Evolutionary conservation across 2,797 vertebrate species (phyloP).

Genomic region (Benthosema pterotum): DNA sequence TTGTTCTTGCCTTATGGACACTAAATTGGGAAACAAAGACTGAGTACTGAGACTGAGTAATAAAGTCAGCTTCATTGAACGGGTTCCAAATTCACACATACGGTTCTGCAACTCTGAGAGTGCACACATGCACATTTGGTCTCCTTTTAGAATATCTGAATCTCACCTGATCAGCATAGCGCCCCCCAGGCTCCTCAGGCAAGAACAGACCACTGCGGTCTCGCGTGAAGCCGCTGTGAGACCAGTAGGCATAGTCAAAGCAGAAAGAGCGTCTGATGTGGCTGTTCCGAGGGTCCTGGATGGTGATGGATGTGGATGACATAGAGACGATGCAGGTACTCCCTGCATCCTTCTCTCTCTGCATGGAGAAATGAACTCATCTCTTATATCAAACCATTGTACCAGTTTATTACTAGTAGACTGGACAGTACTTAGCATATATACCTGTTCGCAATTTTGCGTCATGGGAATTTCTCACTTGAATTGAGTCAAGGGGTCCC

Average conservation of each 20-base stretch:
- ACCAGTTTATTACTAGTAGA: too few species aligned
- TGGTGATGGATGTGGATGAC: slow-evolving; percentile 77
- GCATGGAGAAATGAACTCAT: neutral
- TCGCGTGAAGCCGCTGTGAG: slow-evolving; percentile 77
- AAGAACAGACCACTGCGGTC: slow-evolving; percentile 72
- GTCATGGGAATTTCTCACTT: too few species aligned
- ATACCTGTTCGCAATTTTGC: too few species aligned
- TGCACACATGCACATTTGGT: too few species aligned
- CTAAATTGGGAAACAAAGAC: too few species aligned
- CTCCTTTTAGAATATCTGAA: neutral
- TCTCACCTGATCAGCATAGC: slow-evolving; percentile 78
- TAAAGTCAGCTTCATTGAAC: too few species aligned
- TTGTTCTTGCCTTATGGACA: too few species aligned
- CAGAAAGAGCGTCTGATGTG: slow-evolving; percentile 76
- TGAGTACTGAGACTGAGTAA: too few species aligned
- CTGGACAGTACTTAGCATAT: too few species aligned
- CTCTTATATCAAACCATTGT: too few species aligned
- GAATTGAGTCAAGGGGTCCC: too few species aligned
- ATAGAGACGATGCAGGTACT: slow-evolving; percentile 82
- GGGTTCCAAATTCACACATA: too few species aligned
- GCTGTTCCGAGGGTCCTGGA: slow-evolving; percentile 77
- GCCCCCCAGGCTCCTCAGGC: slow-evolving; percentile 76
- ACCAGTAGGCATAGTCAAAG: slow-evolving; percentile 85
- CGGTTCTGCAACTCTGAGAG: neutral
- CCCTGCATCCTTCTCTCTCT: slow-evolving; percentile 84